These are phyloP conservation scores for Hydraecia micacea DNA, from an alignment of 2,888 invertebrate species.

Conservation along the genomic window DNA sequence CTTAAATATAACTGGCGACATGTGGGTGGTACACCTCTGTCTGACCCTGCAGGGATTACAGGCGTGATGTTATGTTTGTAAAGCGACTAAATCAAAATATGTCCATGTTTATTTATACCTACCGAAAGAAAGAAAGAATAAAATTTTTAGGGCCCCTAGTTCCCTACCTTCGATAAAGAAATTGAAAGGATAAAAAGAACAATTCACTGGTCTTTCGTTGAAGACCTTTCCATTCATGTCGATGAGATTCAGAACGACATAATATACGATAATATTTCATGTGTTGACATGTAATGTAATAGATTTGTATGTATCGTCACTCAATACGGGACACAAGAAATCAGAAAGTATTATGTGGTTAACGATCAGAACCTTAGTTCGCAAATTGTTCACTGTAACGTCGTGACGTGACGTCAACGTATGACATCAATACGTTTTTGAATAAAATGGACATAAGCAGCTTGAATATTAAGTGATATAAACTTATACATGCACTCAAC, in stretches of 20 bases:
- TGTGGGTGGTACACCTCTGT: not conserved
- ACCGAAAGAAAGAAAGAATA: too few relatives aligned
- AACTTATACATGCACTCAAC: not conserved
- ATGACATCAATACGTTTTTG: constrained; percentile 49
- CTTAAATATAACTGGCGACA: not conserved
- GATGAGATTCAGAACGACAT: too few relatives aligned
- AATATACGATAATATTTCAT: too few relatives aligned
- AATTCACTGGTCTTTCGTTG: too few relatives aligned
- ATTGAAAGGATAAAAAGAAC: too few relatives aligned
- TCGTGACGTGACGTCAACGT: constrained; percentile 35
- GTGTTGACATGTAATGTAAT: too few relatives aligned
- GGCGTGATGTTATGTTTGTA: not conserved
- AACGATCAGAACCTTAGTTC: not conserved
- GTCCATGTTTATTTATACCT: too few relatives aligned
- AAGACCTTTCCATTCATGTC: too few relatives aligned
- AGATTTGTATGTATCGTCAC: not conserved
- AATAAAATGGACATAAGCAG: constrained; percentile 46
- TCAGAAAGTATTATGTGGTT: constrained; percentile 7
- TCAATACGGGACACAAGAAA: not conserved
- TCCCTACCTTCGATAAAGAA: too few relatives aligned
- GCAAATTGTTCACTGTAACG: constrained; percentile 12
- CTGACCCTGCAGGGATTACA: too few relatives aligned
- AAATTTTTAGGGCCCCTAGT: too few relatives aligned
- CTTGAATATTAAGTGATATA: constrained; percentile 41
- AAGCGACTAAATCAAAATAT: not conserved